These are phyloP conservation scores for Cecidostiba fungosa DNA, from an alignment of 2,888 invertebrate genomes.

Conservation along the genomic window DNA sequence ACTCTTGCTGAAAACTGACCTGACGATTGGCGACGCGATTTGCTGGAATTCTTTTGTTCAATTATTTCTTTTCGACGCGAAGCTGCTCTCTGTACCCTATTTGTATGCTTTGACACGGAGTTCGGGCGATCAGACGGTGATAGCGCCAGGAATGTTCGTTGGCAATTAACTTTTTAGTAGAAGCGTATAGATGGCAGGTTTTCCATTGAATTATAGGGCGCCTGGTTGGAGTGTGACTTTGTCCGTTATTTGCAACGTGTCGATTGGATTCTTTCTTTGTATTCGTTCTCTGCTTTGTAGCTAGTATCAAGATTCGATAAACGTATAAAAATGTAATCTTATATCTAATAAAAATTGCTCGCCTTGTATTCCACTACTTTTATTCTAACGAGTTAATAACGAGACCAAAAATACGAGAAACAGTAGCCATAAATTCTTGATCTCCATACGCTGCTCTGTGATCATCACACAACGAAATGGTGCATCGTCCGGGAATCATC, in stretches of 20 bases:
- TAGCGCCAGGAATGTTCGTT: background rate
- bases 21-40: slow-evolving; percentile 21
- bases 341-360: too few species aligned
- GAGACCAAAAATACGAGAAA: too few species aligned
- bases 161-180: background rate
- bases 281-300: background rate
- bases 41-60: slow-evolving; percentile 53
- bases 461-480: background rate
- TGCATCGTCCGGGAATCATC: background rate
- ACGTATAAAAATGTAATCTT: too few species aligned
- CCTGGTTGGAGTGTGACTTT: background rate
- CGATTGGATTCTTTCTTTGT: background rate
- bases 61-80: background rate
- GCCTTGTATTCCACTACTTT: too few species aligned
- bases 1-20: slow-evolving; percentile 25
- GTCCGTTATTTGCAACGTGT: background rate
- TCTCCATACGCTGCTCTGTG: background rate
- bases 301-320: background rate
- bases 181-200: background rate
- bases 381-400: too few species aligned
- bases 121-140: background rate
- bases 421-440: background rate
- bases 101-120: background rate
- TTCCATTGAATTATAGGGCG: background rate
- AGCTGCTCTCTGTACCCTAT: background rate